Base-by-base conservation (phyloP, 2,113 vertebrate genomes). In the Procapra przewalskii region DNA sequence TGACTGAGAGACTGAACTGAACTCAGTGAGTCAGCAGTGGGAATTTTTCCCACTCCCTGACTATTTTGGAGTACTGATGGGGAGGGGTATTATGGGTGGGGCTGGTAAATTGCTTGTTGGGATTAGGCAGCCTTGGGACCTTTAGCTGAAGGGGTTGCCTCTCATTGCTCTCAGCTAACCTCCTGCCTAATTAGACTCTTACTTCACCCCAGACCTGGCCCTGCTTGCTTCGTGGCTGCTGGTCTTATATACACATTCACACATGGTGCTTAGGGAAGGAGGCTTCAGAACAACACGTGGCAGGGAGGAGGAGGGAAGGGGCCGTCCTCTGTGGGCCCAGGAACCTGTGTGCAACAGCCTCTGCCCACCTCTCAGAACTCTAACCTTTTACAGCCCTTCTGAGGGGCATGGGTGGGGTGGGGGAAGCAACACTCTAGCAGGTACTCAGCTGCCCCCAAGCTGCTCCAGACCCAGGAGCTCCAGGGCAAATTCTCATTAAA, bases 391-490 rank as follows among this genome's bases (percentile, higher is more conserved):
- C 16, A 67, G 15, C 55, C 75, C 90, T 90, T 77, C 84, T 85
- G 80, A 13, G 92, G 92, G 84, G 21, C n/a, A 14, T n/a, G 52
- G 33, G 50, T 8, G 2, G 52, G 81, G 81, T 4, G 4, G 23
- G 75, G 92, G 95, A 97, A 94, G 92, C 82, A 55, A 94, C 89
- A 96, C 87, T 54, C 87, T 48, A 96, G 95, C 71, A 48, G 95
- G 83, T 85, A 31, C 50, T 43, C 87, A 87, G 90, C 87, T 25
- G 62, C 79, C 87, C 84, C 71, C 40, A 87, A 79, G 67, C 50
- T 79, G 59, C 87, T 90, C 4, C 62, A 93, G 94, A 87, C 86
- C 79, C 45, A 75, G 83, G 52, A 95, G 81, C 87, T 95, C 86
- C 55, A 16, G 67, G 89, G 94, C 82, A 94, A 55, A 54, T 97